A percentile compares a stretch with the other conserved stretches of the same genome.
Conservation (phyloP, 2,113 vertebrate genomes). For the Probosciger aterrimus region DNA sequence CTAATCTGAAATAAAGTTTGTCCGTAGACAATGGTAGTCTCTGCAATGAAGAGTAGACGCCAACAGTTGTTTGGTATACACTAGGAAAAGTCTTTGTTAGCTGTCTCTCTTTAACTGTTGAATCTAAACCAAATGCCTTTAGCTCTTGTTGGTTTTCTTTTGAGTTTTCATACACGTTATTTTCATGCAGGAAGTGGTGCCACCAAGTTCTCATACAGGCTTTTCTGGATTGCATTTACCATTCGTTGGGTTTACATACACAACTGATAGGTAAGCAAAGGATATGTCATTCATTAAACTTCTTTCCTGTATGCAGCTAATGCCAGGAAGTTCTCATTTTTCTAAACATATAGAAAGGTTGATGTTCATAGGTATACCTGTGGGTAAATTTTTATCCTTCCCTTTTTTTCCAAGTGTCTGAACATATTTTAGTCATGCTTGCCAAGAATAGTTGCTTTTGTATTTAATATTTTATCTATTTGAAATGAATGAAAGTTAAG, state of each 20-base stretch:
- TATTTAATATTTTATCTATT: neutral
- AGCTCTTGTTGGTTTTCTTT: neutral
- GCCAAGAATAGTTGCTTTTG: neutral
- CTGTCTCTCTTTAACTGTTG: neutral
- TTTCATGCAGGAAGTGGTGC: constrained; percentile 84
- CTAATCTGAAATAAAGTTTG: neutral
- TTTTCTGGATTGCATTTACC: constrained; percentile 95
- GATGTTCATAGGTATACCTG: neutral
- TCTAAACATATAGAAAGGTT: neutral
- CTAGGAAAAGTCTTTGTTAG: neutral
- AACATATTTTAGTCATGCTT: neutral
- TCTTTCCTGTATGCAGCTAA: neutral
- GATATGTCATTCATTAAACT: neutral
- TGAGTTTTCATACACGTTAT: neutral
- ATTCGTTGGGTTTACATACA: constrained; percentile 96
- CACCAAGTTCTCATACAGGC: constrained; percentile 87
- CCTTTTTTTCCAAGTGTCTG: neutral
- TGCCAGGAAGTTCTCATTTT: neutral
- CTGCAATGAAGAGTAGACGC: neutral
- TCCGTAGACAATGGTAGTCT: neutral
- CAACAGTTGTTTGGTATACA: neutral
- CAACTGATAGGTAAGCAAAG: constrained; percentile 81
- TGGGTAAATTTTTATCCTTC: neutral
- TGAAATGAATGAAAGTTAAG: neutral
- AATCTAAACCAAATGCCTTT: neutral